Evolutionary conservation across 2,888 invertebrate species (phyloP).

Genomic region (Priocnemis perturbator): DNA sequence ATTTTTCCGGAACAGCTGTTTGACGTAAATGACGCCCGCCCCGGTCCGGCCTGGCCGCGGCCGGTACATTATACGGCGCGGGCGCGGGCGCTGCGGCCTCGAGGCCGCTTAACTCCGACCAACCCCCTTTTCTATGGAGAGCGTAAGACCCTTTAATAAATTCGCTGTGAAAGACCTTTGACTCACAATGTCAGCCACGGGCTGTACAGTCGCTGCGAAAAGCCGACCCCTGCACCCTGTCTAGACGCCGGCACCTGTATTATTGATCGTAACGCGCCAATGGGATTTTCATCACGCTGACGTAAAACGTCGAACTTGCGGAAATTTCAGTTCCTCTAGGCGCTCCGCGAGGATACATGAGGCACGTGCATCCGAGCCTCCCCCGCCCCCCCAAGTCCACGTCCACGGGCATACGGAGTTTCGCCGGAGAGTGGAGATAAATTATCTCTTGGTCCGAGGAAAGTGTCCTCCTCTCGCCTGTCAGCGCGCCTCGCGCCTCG

Average conservation of each 20-base stretch:
- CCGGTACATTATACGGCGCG: conserved; percentile 12
- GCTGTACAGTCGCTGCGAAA: conserved; percentile 49
- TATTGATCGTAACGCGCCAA: conserved; percentile 63
- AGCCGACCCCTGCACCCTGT: conserved; percentile 40
- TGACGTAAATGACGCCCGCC: conserved; percentile 19
- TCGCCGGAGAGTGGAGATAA: too few species aligned
- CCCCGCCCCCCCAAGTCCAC: too few species aligned
- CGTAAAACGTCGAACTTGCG: conserved; percentile 57
- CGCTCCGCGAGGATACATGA: too few species aligned
- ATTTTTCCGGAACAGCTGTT: conserved; percentile 33
- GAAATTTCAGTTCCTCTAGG: conserved; percentile 2
- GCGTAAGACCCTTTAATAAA: conserved; percentile 53
- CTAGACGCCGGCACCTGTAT: conserved; percentile 59
- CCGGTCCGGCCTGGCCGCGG: too few species aligned
- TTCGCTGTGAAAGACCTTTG: conserved; percentile 55
- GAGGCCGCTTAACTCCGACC: conserved; percentile 31
- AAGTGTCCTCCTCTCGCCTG: too few species aligned
- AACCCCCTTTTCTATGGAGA: conserved; percentile 30
- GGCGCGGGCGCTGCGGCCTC: conserved; percentile 5
- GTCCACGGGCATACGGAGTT: too few species aligned
- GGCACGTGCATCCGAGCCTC: too few species aligned
- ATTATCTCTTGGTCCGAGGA: neutral
- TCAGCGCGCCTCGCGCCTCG: too few species aligned
- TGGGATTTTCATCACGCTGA: conserved; percentile 62
- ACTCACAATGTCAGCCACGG: conserved; percentile 50